Conservation (phyloP, 2,797 vertebrate genomes). For the Eleutherodactylus coqui region DNA sequence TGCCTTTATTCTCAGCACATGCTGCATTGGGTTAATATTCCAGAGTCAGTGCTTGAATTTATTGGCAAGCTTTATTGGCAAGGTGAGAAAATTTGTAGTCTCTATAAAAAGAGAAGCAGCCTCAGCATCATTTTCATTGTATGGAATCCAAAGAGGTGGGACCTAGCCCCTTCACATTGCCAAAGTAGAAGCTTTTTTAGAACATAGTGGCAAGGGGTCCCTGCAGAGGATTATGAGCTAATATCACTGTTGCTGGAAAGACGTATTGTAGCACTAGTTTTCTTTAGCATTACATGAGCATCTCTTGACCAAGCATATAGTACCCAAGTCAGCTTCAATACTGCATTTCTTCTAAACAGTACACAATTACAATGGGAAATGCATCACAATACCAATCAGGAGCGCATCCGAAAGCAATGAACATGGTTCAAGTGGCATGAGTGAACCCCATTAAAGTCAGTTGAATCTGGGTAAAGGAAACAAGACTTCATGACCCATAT, state of each 20-base stretch:
- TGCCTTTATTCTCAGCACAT: not conserved
- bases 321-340: not conserved
- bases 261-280: not conserved
- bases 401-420: not conserved
- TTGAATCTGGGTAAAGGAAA: not conserved
- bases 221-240: not conserved
- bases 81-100: constrained; percentile 12
- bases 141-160: constrained; percentile 12
- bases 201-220: not conserved
- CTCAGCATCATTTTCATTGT: not conserved
- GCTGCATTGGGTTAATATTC: not conserved
- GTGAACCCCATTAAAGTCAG: not conserved
- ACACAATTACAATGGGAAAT: not conserved
- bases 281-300: not conserved
- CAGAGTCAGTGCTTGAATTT: not conserved
- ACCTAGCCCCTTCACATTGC: not conserved
- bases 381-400: not conserved
- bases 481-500: not conserved
- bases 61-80: constrained; percentile 9
- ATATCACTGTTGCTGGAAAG: not conserved
- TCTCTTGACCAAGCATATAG: not conserved
- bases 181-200: not conserved
- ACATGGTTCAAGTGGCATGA: not conserved
- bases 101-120: constrained; percentile 13
- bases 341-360: not conserved